phyloP scores from a whole-genome alignment of 1,140 invertebrate genomes.

The Sweltsa coloradensis region DNA sequence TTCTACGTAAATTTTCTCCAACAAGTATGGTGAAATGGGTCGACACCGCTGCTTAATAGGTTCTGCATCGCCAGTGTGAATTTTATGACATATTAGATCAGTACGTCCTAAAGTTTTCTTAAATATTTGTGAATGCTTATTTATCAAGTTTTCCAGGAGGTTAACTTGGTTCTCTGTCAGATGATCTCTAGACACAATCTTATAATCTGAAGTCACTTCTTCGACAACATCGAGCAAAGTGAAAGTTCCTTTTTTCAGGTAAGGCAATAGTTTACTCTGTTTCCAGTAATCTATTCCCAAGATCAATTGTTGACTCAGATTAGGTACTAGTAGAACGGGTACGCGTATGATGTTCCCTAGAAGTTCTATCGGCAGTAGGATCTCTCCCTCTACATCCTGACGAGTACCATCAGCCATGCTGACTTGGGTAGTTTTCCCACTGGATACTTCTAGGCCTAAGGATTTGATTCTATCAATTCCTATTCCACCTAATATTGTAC shows the following conservation, averaged over 20 bases:
- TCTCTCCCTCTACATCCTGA: background rate
- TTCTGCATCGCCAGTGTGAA: slow-evolving; percentile 18
- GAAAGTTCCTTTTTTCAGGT: background rate
- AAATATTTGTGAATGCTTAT: background rate
- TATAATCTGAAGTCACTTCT: background rate
- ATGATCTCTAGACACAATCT: background rate
- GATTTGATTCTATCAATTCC: background rate
- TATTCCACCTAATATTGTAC: background rate
- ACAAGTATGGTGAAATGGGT: slow-evolving; percentile 18
- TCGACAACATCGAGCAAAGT: background rate
- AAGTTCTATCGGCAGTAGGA: background rate
- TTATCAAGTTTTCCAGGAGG: background rate
- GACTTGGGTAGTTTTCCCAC: background rate
- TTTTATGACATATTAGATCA: slow-evolving; percentile 17
- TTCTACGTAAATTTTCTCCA: slow-evolving; percentile 17
- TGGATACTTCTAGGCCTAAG: background rate
- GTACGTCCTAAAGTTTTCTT: slow-evolving; percentile 17
- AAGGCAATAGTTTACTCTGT: background rate
- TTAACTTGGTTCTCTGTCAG: background rate
- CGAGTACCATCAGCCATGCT: background rate
- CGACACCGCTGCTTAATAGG: slow-evolving; percentile 20
- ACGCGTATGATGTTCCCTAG: background rate
- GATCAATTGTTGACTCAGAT: background rate
- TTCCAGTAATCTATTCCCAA: background rate
- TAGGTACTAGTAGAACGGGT: background rate